A percentile compares a stretch with the other conserved stretches of the same genome.
phyloP scores from a whole-genome alignment of 2,797 vertebrate species.

The Esox masquinongy region DNA sequence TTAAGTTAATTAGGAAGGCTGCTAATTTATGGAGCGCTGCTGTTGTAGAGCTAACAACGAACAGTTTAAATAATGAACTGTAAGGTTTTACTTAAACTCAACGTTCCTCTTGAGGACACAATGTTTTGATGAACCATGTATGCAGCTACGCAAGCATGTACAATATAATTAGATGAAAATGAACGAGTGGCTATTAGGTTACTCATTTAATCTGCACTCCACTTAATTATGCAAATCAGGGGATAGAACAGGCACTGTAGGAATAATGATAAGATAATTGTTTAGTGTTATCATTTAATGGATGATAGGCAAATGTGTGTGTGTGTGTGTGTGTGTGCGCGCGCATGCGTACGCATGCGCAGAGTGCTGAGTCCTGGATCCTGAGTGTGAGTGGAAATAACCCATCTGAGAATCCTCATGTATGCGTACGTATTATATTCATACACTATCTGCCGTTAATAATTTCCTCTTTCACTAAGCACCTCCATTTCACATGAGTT shows the following conservation, averaged over 20 bases:
- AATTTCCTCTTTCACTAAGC: neutral
- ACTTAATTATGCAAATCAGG: constrained; percentile 13
- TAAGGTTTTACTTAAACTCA: neutral
- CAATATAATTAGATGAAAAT: constrained; percentile 7
- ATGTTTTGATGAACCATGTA: neutral
- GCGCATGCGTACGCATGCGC: too few relatives aligned
- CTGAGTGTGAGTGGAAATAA: too few relatives aligned
- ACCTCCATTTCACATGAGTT: neutral
- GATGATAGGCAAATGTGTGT: neutral
- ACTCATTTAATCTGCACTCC: constrained; percentile 4
- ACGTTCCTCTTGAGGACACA: neutral
- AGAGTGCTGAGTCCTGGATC: too few relatives aligned
- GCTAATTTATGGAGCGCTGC: neutral
- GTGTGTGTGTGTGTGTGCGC: neutral
- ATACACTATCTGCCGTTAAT: neutral
- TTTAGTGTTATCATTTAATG: neutral
- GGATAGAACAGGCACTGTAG: constrained; percentile 3
- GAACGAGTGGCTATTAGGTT: constrained; percentile 6
- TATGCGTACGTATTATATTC: neutral
- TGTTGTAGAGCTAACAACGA: neutral
- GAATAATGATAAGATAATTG: constrained; percentile 12
- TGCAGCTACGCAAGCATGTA: neutral
- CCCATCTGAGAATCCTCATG: too few relatives aligned
- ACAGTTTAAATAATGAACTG: neutral
- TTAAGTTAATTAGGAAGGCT: neutral